A percentile compares a stretch with the other conserved stretches of the same genome.
These are phyloP conservation scores for Mormoops blainvillei DNA, from an alignment of 2,113 vertebrate genomes.

Conservation along the genomic window DNA sequence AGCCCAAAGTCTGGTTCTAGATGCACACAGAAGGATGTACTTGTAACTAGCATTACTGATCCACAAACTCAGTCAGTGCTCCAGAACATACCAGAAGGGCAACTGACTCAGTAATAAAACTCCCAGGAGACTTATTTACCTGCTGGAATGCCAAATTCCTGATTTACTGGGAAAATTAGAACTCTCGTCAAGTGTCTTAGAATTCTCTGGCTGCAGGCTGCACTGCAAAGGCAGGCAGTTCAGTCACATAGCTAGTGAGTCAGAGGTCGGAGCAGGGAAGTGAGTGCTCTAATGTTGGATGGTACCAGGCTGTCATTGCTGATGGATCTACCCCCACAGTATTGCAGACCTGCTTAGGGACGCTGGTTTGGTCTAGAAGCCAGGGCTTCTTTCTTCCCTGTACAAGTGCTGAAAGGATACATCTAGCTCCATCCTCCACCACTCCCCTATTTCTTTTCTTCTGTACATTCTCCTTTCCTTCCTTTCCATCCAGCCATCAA, in stretches of 20 bases:
- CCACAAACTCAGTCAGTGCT: neutral
- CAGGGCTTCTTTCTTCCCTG: neutral
- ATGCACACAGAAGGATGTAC: neutral
- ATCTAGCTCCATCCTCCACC: no score
- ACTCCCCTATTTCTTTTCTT: neutral
- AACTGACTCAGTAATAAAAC: neutral
- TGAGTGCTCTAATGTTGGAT: neutral
- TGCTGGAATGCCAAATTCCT: neutral
- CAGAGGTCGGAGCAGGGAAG: neutral
- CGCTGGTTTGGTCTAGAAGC: neutral
- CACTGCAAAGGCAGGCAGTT: neutral
- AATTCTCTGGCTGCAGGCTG: neutral
- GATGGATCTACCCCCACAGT: neutral
- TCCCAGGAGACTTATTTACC: neutral
- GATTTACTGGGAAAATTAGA: slow-evolving; percentile 7
- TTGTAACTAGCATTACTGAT: neutral
- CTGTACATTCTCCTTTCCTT: neutral
- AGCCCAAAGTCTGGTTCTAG: neutral
- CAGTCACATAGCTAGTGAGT: neutral
- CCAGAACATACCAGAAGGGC: neutral
- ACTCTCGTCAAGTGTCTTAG: neutral
- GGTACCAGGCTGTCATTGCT: neutral
- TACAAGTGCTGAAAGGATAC: neutral
- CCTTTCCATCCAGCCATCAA: neutral
- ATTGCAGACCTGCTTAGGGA: neutral